Evolutionary conservation across 2,888 invertebrate genomes (phyloP), one percentile per base, ranked within the genome.

Genomic region (Hyppa rectilinea): DNA sequence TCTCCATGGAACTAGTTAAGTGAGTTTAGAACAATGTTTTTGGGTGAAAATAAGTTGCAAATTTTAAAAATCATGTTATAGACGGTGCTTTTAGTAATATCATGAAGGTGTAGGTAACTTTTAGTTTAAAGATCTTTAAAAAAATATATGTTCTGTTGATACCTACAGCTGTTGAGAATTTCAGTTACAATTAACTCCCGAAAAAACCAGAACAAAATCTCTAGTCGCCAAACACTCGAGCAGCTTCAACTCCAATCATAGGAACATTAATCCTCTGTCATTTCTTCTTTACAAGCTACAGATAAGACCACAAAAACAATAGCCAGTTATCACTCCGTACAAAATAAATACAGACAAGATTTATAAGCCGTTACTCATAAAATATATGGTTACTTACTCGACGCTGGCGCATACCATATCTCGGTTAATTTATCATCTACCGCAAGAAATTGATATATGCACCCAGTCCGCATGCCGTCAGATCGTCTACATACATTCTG

Each of bases 391-490:
- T 87, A 84, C 74, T 79, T 78, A 69, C 71, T 83, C 80, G 83
- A 84, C 87, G 87, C 86, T 85, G 87, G 87, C 89, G 86, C 88
- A 86, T 86, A 86, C 87, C 87, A 88, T 92, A 92, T 92, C 92
- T 90, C 82, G 77, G 85, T 86, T 89, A 90, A 93, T 93, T 93
- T 93, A 93, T 93, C 93, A 92, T 93, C 87, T 82, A 84, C 85
- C 87, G 87, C 88, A 90, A 92, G 90, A 90, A 90, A 93, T 92
- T 93, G 92, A 94, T 93, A 91, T 91, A 93, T 92, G 90, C 87
- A 88, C 79, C 71, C 70, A 74, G 77, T 85, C 87, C 82, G 87
- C 77, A 87, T 81, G 87, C 85, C 79, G 86, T 85, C 85, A 74
- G 81, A 86, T 82, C 84, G 77, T 83, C 84, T 87, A 86, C 87